A percentile compares a stretch with the other conserved stretches of the same genome.
These are phyloP conservation scores for Odocoileus hemionus DNA, from an alignment of 2,113 vertebrate species.

Conservation along the genomic window DNA sequence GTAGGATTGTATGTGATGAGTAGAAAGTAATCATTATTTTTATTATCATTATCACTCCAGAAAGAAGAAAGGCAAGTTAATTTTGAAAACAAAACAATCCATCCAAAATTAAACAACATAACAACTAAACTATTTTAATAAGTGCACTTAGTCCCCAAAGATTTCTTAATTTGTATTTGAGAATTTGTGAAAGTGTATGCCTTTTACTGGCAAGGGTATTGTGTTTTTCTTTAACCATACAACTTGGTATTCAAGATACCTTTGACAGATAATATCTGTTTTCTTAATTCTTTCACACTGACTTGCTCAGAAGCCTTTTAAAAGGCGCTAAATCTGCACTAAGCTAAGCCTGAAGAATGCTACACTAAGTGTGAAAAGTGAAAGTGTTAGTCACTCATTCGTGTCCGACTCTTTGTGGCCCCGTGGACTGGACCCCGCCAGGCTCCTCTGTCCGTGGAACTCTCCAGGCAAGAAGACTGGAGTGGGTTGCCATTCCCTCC, in stretches of 20 bases:
- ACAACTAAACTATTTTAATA: neutral
- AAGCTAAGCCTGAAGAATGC: neutral
- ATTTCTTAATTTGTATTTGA: constrained; percentile 29
- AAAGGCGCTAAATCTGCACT: neutral
- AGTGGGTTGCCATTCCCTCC: neutral
- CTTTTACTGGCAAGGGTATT: neutral
- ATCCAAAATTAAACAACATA: neutral
- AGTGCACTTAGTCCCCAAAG: neutral
- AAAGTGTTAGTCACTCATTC: neutral
- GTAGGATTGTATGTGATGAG: neutral
- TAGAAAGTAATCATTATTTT: constrained; percentile 28
- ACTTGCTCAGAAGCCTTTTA: neutral
- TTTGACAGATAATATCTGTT: constrained; percentile 36
- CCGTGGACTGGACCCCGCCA: neutral
- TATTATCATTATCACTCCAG: neutral
- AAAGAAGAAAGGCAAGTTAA: constrained; percentile 33
- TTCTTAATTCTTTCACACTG: constrained; percentile 36
- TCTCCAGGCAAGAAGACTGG: neutral
- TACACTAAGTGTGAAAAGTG: neutral
- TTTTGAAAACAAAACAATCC: constrained; percentile 7
- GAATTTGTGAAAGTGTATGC: neutral
- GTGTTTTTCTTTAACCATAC: neutral
- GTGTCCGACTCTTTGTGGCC: neutral
- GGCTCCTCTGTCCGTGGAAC: neutral
- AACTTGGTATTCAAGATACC: constrained; percentile 27